Evolutionary conservation across 64 coral and sea anemone genomes (phyloP).

Genomic region (Actinia equina): DNA sequence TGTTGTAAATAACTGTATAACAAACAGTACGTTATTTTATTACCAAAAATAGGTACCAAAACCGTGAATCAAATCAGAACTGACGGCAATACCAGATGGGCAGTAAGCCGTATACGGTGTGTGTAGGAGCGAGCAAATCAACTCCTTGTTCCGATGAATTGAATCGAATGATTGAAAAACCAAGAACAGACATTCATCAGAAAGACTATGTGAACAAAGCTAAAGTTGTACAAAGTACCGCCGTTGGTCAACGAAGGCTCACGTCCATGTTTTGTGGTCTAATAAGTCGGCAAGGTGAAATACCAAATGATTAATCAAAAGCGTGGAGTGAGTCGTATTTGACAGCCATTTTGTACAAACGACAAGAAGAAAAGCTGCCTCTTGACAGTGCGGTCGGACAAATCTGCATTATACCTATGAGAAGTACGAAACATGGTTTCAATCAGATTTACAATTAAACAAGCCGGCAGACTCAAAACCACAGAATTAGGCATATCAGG

Average conservation of each 20-base stretch:
- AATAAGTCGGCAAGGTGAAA: neutral
- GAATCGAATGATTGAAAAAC: neutral
- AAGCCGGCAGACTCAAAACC: constrained; percentile 18
- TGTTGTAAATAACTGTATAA: neutral
- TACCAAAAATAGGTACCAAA: neutral
- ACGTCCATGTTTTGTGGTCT: constrained; percentile 7
- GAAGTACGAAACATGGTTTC: constrained; percentile 5
- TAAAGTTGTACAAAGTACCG: neutral
- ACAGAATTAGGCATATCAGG: neutral
- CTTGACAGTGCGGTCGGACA: constrained; percentile 15
- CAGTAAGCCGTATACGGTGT: neutral
- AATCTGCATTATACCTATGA: constrained; percentile 28
- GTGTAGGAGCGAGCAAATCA: neutral
- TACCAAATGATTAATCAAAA: constrained; percentile 2
- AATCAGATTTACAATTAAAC: constrained; percentile 18
- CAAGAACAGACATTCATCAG: constrained; percentile 4
- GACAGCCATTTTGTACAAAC: constrained; percentile 11
- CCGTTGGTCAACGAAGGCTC: neutral
- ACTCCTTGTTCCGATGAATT: neutral
- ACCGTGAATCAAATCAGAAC: neutral
- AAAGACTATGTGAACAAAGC: neutral
- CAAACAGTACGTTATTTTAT: neutral
- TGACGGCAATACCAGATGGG: neutral
- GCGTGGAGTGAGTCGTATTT: neutral
- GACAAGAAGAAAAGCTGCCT: constrained; percentile 17